Percentiles rank a stretch among this genome's conserved stretches.
phyloP scores from a whole-genome alignment of 2,113 vertebrate genomes.

The Condylura cristata region DNA sequence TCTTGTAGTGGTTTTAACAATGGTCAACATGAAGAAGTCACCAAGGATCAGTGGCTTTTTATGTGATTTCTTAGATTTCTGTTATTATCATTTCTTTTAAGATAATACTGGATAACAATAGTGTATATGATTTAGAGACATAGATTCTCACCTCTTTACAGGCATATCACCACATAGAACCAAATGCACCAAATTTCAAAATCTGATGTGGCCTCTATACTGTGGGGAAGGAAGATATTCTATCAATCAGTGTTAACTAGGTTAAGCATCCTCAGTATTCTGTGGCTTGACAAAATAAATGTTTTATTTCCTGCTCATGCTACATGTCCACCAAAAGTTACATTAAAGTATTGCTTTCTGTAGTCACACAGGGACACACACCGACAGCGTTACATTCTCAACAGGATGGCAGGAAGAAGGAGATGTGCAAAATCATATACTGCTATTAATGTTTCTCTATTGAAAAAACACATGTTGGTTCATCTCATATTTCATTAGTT shows the following conservation, averaged over 20 bases:
- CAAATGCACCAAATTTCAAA: background rate
- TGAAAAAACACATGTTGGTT: background rate
- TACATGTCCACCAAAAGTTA: background rate
- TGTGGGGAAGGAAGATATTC: background rate
- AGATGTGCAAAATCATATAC: background rate
- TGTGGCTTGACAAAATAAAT: background rate
- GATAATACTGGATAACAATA: too few species aligned
- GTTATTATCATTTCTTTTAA: too few species aligned
- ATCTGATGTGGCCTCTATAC: background rate
- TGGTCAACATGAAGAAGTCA: constrained; percentile 14
- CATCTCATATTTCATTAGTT: constrained; percentile 36
- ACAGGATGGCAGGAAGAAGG: background rate
- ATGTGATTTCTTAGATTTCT: too few species aligned
- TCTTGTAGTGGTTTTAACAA: constrained; percentile 6
- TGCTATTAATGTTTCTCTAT: background rate
- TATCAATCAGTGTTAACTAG: background rate
- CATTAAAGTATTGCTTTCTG: background rate
- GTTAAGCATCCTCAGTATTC: background rate
- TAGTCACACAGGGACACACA: background rate
- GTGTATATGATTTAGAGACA: too few species aligned
- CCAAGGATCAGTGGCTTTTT: background rate
- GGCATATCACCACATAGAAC: background rate
- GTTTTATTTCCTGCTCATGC: background rate
- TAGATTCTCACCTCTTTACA: too few species aligned
- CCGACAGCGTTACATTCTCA: background rate